These are phyloP conservation scores for Dasyornis broadbenti DNA, from an alignment of 2,113 vertebrate genomes.

Conservation along the genomic window DNA sequence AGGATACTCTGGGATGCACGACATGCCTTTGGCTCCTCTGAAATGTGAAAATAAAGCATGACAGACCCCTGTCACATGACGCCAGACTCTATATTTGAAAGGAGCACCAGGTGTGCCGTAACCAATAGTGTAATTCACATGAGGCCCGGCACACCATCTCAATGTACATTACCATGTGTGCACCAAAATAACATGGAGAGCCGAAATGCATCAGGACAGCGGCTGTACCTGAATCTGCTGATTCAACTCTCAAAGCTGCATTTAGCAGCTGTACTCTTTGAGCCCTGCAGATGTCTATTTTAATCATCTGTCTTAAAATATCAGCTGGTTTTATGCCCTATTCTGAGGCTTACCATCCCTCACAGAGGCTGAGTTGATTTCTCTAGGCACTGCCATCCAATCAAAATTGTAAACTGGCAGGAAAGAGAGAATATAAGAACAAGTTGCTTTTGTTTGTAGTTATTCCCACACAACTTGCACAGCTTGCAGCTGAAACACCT, in stretches of 20 bases:
- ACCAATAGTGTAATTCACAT: neutral
- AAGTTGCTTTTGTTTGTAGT: neutral
- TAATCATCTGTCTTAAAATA: constrained; percentile 59
- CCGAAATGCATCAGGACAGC: neutral
- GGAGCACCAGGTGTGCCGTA: neutral
- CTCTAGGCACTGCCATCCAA: neutral
- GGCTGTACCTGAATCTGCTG: constrained; percentile 57
- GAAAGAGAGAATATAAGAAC: constrained; percentile 16
- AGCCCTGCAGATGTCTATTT: constrained; percentile 40
- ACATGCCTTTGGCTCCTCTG: neutral
- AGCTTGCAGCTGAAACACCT: neutral
- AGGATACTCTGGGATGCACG: too few species aligned
- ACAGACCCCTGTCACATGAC: neutral
- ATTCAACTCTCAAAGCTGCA: constrained; percentile 44
- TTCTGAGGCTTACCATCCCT: constrained; percentile 17
- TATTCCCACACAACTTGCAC: neutral
- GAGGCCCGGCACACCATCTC: rapidly evolving
- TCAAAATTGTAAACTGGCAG: constrained; percentile 32
- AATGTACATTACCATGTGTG: neutral
- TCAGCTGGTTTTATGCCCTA: constrained; percentile 39
- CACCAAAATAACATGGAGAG: neutral
- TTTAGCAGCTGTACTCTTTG: constrained; percentile 48
- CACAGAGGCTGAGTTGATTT: constrained; percentile 42
- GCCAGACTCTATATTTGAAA: neutral
- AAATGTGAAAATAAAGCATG: neutral